These are phyloP conservation scores for Macrobrachium nipponense DNA, from an alignment of 1,140 invertebrate genomes.

Conservation along the genomic window DNA sequence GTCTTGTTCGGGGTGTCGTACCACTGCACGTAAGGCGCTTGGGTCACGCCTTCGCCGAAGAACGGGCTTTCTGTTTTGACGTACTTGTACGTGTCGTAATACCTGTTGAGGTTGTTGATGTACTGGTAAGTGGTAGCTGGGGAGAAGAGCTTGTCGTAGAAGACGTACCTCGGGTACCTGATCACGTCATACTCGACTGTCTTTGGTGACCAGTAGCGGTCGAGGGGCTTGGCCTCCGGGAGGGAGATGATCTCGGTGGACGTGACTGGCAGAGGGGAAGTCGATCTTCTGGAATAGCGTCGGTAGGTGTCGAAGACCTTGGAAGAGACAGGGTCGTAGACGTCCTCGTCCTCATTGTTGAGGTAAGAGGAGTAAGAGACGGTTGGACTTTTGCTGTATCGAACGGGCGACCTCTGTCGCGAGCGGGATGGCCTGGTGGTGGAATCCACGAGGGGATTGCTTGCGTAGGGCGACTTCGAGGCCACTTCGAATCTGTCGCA, in stretches of 20 bases:
- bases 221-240: slow-evolving; percentile 1
- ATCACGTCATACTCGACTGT: neutral
- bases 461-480: neutral
- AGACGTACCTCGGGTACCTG: slow-evolving; percentile 12
- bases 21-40: slow-evolving; percentile 16
- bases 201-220: neutral
- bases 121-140: slow-evolving; percentile 31
- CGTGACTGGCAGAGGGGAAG: neutral
- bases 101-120: slow-evolving; percentile 40
- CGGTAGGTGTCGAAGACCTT: slow-evolving; percentile 53
- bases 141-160: slow-evolving; percentile 35
- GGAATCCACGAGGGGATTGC: slow-evolving; percentile 35
- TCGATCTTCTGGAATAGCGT: slow-evolving; percentile 23
- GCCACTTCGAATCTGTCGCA: slow-evolving; percentile 30
- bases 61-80: slow-evolving; percentile 27
- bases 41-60: neutral
- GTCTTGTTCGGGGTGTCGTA: slow-evolving; percentile 33
- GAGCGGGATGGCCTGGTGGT: neutral
- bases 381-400: neutral
- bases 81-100: slow-evolving; percentile 53
- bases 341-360: slow-evolving; percentile 16
- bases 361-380: neutral
- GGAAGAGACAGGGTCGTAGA: neutral
- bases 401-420: slow-evolving; percentile 1
- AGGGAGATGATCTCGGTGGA: neutral